Conservation (phyloP, 2,113 vertebrate genomes). For the Condylura cristata region DNA sequence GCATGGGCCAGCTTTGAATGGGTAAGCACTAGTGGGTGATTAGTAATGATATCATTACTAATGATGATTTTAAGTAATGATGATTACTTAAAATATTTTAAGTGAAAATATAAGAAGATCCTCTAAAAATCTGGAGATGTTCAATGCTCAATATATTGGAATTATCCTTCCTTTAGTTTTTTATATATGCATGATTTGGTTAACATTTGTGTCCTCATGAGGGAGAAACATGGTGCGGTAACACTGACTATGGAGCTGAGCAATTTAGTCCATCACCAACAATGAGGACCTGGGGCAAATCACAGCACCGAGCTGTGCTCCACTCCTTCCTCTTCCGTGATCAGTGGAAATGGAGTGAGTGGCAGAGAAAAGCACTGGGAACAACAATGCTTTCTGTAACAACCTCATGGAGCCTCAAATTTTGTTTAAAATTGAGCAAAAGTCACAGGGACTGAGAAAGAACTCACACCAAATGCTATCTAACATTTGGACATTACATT, state of each 20-base stretch:
- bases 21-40: neutral
- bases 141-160: neutral
- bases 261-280: neutral
- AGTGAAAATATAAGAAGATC: neutral
- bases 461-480: neutral
- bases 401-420: neutral
- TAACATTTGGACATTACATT: neutral
- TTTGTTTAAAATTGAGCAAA: conserved; percentile 8
- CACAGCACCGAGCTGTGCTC: neutral
- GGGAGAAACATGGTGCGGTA: neutral
- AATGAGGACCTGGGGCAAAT: neutral
- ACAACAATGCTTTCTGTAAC: neutral
- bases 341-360: neutral
- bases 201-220: neutral
- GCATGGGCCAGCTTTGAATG: neutral
- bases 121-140: neutral
- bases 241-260: neutral
- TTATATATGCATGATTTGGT: neutral
- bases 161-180: neutral
- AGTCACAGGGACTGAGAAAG: neutral
- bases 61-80: too few species aligned
- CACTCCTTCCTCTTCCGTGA: too few species aligned
- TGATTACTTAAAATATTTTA: neutral
- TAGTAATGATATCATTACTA: too few species aligned
- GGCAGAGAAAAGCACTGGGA: neutral